phyloP scores from a whole-genome alignment of 2,888 invertebrate species.

The Pheosia gnoma region DNA sequence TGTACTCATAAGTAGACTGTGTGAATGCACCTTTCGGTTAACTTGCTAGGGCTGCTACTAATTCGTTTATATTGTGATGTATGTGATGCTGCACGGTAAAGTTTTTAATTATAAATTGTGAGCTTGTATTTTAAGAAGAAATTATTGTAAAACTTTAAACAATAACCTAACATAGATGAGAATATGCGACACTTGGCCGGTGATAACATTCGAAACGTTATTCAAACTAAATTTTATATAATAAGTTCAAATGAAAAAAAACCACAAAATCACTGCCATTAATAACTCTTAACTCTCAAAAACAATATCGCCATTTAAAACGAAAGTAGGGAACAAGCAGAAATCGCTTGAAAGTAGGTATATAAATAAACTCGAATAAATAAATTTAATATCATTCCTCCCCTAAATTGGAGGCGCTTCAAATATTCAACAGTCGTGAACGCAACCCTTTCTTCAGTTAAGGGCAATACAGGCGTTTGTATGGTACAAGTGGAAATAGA shows the following conservation, averaged over 20 bases:
- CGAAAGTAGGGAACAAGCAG: slow-evolving; percentile 49
- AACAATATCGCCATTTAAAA: slow-evolving; percentile 49
- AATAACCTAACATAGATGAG: too few relatives aligned
- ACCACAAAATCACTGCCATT: slow-evolving; percentile 12
- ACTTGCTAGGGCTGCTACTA: slow-evolving; percentile 64
- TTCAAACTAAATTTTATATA: slow-evolving; percentile 6
- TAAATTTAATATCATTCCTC: slow-evolving; percentile 81
- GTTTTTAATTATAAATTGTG: slow-evolving; percentile 45
- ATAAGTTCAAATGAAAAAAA: slow-evolving; percentile 13
- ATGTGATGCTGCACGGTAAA: slow-evolving; percentile 42
- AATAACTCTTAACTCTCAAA: slow-evolving; percentile 28
- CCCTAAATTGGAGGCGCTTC: slow-evolving; percentile 78
- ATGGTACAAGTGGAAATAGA: slow-evolving; percentile 41
- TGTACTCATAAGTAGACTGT: slow-evolving; percentile 75
- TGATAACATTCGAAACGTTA: too few relatives aligned
- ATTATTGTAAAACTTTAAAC: too few relatives aligned
- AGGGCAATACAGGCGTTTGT: slow-evolving; percentile 61
- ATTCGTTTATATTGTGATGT: slow-evolving; percentile 61
- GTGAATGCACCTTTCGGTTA: slow-evolving; percentile 74
- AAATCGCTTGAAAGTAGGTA: slow-evolving; percentile 64
- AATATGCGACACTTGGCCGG: too few relatives aligned
- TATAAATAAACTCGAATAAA: slow-evolving; percentile 79
- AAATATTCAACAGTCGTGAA: slow-evolving; percentile 83
- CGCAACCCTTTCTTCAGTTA: slow-evolving; percentile 79
- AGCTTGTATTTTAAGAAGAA: slow-evolving; percentile 17